phyloP scores from a whole-genome alignment of 1,140 invertebrate genomes.

The Glossosoma conforme region DNA sequence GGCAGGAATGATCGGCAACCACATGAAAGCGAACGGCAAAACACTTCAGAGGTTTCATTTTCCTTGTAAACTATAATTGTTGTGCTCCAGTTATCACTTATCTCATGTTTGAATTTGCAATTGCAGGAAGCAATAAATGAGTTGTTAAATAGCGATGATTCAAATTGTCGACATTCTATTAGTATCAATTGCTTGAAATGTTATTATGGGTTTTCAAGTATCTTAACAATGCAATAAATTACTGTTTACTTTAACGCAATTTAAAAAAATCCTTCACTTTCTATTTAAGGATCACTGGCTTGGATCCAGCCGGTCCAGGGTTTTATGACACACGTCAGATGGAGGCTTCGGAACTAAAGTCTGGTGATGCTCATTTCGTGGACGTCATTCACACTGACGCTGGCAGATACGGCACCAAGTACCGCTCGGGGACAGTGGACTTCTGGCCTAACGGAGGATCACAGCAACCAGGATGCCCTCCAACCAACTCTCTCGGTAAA shows the following conservation, averaged over 20 bases:
- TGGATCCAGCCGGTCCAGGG: conserved; percentile 57
- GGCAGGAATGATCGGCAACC: conserved; percentile 57
- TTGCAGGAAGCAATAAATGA: too few relatives aligned
- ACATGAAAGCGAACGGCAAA: conserved; percentile 33
- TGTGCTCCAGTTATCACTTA: background rate
- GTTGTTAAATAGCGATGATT: too few relatives aligned
- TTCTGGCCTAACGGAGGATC: conserved; percentile 60
- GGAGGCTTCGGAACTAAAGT: conserved; percentile 51
- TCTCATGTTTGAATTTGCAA: background rate
- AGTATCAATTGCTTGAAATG: too few relatives aligned
- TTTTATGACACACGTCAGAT: conserved; percentile 49
- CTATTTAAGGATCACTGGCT: conserved; percentile 48
- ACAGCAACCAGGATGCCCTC: conserved; percentile 54
- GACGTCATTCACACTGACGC: conserved; percentile 67
- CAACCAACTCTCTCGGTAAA: conserved; percentile 44
- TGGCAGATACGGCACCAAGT: conserved; percentile 51
- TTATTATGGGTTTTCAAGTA: too few relatives aligned
- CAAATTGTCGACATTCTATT: too few relatives aligned
- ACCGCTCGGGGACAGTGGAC: conserved; percentile 53
- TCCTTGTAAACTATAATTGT: background rate
- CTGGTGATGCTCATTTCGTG: conserved; percentile 59
- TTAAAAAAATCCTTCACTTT: too few relatives aligned
- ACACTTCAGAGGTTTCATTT: conserved; percentile 34
- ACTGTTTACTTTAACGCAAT: too few relatives aligned
- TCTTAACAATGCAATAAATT: too few relatives aligned